phyloP scores from a whole-genome alignment of 2,888 invertebrate genomes.

The Rhogogaster chlorosoma region DNA sequence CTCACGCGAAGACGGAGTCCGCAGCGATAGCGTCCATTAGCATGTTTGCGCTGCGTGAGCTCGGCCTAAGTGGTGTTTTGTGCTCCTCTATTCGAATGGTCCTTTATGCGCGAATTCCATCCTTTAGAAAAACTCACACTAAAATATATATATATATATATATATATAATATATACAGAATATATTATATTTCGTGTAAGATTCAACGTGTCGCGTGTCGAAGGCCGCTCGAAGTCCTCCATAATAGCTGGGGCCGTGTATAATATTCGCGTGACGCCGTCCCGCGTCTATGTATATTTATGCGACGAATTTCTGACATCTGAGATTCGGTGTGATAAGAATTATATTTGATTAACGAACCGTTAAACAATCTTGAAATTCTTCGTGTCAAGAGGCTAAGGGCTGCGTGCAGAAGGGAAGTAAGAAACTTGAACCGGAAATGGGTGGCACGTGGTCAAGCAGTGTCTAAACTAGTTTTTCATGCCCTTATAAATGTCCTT shows the following conservation, averaged over 20 bases:
- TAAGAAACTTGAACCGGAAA: slow-evolving; percentile 44
- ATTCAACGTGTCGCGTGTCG: slow-evolving; percentile 14
- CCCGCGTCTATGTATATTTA: neutral
- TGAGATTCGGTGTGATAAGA: neutral
- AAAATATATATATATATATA: slow-evolving; percentile 22
- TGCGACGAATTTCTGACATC: neutral
- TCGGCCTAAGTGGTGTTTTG: slow-evolving; percentile 75
- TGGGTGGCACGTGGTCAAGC: slow-evolving; percentile 71
- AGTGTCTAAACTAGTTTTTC: slow-evolving; percentile 75
- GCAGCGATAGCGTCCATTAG: slow-evolving; percentile 70
- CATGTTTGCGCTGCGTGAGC: slow-evolving; percentile 72
- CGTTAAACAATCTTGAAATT: neutral
- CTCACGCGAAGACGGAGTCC: slow-evolving; percentile 37
- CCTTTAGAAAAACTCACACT: slow-evolving; percentile 46
- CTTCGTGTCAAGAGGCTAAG: slow-evolving; percentile 1
- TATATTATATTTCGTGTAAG: neutral
- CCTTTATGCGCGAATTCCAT: slow-evolving; percentile 60
- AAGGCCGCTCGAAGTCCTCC: neutral
- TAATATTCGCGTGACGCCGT: neutral
- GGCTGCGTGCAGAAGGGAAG: neutral
- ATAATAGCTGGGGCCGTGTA: neutral
- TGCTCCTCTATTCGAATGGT: slow-evolving; percentile 68
- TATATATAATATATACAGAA: neutral
- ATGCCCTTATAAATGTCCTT: slow-evolving; percentile 13
- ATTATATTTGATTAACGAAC: neutral